Conservation (phyloP, 2,888 invertebrate species). For the Oscheius sp. region DNA sequence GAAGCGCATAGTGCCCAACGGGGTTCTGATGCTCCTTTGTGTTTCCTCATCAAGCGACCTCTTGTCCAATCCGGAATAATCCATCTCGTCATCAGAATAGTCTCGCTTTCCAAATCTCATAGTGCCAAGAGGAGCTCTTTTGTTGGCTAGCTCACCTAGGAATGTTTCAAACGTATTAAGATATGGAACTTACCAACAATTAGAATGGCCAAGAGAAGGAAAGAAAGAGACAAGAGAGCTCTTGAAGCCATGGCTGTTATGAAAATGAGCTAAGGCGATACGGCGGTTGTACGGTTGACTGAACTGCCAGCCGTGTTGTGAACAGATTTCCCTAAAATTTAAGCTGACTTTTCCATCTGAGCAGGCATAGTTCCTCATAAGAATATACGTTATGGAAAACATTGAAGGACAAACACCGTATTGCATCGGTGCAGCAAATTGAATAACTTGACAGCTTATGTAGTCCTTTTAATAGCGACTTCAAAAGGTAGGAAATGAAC, state of each 20-base stretch:
- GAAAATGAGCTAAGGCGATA: conserved; percentile 19
- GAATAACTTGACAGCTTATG: conserved; percentile 13
- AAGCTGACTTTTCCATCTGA: not conserved
- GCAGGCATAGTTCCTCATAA: not conserved
- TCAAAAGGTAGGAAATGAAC: conserved; percentile 26
- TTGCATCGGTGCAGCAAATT: too few relatives aligned
- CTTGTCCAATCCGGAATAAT: conserved; percentile 19
- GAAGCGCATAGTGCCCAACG: conserved; percentile 57
- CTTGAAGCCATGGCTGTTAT: conserved; percentile 12
- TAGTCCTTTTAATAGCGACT: conserved; percentile 5
- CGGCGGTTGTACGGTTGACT: conserved; percentile 27
- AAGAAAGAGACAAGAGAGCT: not conserved
- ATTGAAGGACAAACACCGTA: too few relatives aligned
- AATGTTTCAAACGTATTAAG: too few relatives aligned
- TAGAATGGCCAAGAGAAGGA: conserved; percentile 2
- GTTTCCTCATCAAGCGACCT: conserved; percentile 20
- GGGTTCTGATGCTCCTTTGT: conserved; percentile 47
- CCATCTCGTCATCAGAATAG: conserved; percentile 9
- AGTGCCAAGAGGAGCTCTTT: conserved; percentile 51
- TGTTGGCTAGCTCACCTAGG: conserved; percentile 35
- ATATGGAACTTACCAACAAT: not conserved
- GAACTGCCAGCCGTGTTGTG: conserved; percentile 14
- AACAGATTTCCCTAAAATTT: conserved; percentile 20
- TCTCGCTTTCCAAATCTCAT: conserved; percentile 54
- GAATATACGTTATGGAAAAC: too few relatives aligned